Percentiles rank a stretch among this genome's conserved stretches.
These are phyloP conservation scores for Tragelaphus buxtoni DNA, from an alignment of 2,113 vertebrate genomes.

Conservation along the genomic window DNA sequence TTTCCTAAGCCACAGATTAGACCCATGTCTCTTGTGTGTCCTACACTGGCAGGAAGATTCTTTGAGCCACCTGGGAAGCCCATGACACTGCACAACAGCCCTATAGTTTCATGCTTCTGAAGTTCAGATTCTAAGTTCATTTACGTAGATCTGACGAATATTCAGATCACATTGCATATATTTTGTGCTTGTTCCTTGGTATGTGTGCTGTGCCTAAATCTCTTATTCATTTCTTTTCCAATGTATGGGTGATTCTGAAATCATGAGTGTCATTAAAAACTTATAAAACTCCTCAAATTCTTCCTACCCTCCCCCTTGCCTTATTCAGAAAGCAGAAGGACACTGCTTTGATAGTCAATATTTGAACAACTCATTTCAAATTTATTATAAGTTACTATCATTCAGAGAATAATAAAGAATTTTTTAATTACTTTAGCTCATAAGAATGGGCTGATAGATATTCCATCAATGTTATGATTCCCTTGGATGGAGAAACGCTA, in stretches of 20 bases:
- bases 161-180: slow-evolving; percentile 48
- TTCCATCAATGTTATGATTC: slow-evolving; percentile 84
- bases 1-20: not conserved
- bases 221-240: slow-evolving; percentile 58
- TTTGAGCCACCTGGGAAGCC: not conserved
- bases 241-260: slow-evolving; percentile 64
- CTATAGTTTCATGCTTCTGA: slow-evolving; percentile 58
- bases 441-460: slow-evolving; percentile 83
- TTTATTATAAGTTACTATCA: slow-evolving; percentile 82
- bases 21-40: not conserved
- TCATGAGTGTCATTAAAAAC: slow-evolving; percentile 75
- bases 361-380: slow-evolving; percentile 81
- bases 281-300: slow-evolving; percentile 75
- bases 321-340: slow-evolving; percentile 71
- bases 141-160: slow-evolving; percentile 62
- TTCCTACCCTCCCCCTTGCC: not conserved
- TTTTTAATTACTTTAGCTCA: slow-evolving; percentile 84
- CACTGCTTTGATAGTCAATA: slow-evolving; percentile 77
- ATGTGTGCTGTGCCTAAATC: slow-evolving; percentile 23
- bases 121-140: slow-evolving; percentile 61
- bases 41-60: not conserved
- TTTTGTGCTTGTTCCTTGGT: slow-evolving; percentile 16
- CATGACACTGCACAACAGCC: slow-evolving; percentile 41
- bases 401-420: slow-evolving; percentile 83
- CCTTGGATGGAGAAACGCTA: slow-evolving; percentile 80